These are phyloP conservation scores for Marisa cornuarietis DNA, from an alignment of 1,140 invertebrate genomes.

Conservation along the genomic window DNA sequence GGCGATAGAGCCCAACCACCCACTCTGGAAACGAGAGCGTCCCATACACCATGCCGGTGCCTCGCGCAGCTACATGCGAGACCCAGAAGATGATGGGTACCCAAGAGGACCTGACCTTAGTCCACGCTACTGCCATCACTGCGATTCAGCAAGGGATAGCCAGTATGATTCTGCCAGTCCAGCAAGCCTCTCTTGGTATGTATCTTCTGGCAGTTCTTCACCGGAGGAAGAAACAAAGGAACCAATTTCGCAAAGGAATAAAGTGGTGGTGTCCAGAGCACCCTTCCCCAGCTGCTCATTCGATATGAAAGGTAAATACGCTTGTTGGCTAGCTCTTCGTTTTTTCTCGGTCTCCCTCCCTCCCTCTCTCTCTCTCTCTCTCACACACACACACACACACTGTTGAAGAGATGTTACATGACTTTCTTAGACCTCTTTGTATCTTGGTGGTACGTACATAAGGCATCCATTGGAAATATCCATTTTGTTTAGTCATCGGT, in stretches of 20 bases:
- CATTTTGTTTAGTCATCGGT: no score
- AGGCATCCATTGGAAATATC: no score
- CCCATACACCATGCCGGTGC: conserved; percentile 63
- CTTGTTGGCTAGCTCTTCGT: not conserved
- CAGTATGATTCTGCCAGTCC: conserved; percentile 58
- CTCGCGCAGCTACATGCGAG: conserved; percentile 54
- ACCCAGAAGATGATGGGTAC: conserved; percentile 59
- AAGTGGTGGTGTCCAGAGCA: not conserved
- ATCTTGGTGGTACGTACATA: no score
- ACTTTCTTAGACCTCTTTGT: no score
- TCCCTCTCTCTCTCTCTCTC: no score
- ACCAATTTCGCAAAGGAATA: conserved; percentile 7
- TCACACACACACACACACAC: no score
- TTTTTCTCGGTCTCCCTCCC: no score
- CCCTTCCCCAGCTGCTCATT: conserved; percentile 33
- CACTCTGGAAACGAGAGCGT: conserved; percentile 59
- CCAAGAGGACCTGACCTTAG: conserved; percentile 49
- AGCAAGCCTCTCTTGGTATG: conserved; percentile 49
- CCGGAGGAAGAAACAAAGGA: conserved; percentile 17
- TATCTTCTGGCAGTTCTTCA: conserved; percentile 44
- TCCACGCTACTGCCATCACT: conserved; percentile 45
- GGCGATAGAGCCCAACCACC: conserved; percentile 58
- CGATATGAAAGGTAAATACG: conserved; percentile 52
- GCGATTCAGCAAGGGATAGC: conserved; percentile 47
- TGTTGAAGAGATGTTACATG: no score